Percentiles rank a stretch among this genome's conserved stretches.
Conservation (phyloP, 2,888 invertebrate genomes). For the Acronicta leporina region DNA sequence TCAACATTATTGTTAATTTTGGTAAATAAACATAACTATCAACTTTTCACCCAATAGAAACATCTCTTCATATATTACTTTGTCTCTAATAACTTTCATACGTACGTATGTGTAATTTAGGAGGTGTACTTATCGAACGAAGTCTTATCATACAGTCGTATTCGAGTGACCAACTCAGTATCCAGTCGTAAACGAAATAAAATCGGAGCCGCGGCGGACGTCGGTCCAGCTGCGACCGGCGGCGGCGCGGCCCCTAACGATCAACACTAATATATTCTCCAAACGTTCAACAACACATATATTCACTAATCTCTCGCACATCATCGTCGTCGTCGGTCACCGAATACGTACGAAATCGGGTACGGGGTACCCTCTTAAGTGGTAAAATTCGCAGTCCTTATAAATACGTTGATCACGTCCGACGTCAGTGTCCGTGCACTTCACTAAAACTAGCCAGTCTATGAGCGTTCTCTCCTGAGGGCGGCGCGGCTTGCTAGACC, state of each 20-base stretch:
- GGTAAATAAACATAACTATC: slow-evolving; percentile 86
- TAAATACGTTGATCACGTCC: slow-evolving; percentile 72
- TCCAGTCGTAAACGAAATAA: slow-evolving; percentile 81
- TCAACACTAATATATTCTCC: slow-evolving; percentile 87
- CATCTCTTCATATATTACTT: slow-evolving; percentile 86
- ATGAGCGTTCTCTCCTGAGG: slow-evolving; percentile 85
- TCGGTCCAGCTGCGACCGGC: slow-evolving; percentile 39
- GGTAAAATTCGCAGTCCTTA: slow-evolving; percentile 64
- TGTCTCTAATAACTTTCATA: slow-evolving; percentile 84
- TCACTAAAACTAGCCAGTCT: slow-evolving; percentile 89
- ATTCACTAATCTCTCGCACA: slow-evolving; percentile 86
- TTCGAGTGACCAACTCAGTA: slow-evolving; percentile 85
- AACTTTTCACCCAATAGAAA: slow-evolving; percentile 85
- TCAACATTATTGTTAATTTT: slow-evolving; percentile 80
- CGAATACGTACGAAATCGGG: slow-evolving; percentile 75
- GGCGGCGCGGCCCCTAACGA: slow-evolving; percentile 68
- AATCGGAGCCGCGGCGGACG: slow-evolving; percentile 66
- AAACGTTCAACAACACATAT: slow-evolving; percentile 89
- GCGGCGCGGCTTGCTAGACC: slow-evolving; percentile 35
- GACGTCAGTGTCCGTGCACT: slow-evolving; percentile 81
- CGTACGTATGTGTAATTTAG: slow-evolving; percentile 76
- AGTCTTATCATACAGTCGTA: slow-evolving; percentile 81
- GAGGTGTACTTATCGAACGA: slow-evolving; percentile 81
- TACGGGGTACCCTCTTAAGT: slow-evolving; percentile 62
- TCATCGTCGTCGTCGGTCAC: slow-evolving; percentile 79